Base-by-base conservation (phyloP, 2,797 vertebrate species). In the Buceros bicornis region DNA sequence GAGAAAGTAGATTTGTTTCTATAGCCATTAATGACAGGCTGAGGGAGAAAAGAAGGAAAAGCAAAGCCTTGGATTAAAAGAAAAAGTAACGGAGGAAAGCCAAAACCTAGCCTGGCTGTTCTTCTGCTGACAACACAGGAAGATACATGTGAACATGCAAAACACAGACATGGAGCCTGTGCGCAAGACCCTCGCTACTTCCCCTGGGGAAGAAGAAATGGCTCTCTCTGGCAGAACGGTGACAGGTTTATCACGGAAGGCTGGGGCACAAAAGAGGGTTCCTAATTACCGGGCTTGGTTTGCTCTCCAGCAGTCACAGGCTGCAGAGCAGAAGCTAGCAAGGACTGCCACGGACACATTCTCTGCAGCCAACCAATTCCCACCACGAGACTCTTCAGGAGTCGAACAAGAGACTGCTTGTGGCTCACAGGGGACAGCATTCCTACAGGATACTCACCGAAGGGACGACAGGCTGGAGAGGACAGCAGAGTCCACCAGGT, bases 1-100 rank as follows among this genome's bases (percentile, higher is more conserved):
- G 98, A 99, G 94, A 99, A 99, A 8, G 98, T 98, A 0, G 99
- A 99, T 95, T 99, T 99, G 97, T 99, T 99, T 87, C 98, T 95
- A 96, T 99, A 99, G 89, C 98, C 98, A 8, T 98, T 94, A 62
- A 96, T 96, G 29, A 98, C 65, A 13, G 98, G 96, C 97, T 98
- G 80, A 74, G 35, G 48, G 57, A 85, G 25, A 67, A 83, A n/a
- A 88, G 24, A 62, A 71, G 65, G 28, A 87, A 89, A 77, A 53
- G 26, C 28, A 51, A 93, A 89, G 42, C 33, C 28, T 43, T 47
- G 28, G 15, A 43, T 73, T 24, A 72, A 87, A 83, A 25, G 35
- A 71, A 83, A 72, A 66, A 40, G 24, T 42, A 69, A 37, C 4
- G 11, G 7, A 95, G 45, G 54, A 91, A 89, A 95, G 70, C 24